Percentiles rank a stretch among this genome's conserved stretches.
phyloP scores from a whole-genome alignment of 2,888 invertebrate species.

The Callosobruchus maculatus region DNA sequence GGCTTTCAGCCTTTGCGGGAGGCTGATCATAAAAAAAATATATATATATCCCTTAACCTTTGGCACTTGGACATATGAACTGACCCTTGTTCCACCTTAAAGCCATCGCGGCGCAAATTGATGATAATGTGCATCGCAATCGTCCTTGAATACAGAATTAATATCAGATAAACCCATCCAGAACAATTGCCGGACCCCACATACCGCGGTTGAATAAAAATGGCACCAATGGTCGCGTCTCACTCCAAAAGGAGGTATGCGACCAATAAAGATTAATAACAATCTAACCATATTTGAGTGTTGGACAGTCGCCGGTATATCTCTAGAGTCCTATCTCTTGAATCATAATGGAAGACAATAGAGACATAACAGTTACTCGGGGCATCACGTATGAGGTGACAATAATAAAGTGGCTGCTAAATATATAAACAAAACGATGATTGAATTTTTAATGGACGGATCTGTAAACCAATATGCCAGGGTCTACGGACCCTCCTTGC shows the following conservation, averaged over 20 bases:
- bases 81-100: too few relatives aligned
- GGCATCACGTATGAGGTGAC: conserved; percentile 29
- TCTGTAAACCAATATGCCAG: neutral
- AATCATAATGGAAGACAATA: conserved; percentile 26
- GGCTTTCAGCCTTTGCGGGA: too few relatives aligned
- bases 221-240: neutral
- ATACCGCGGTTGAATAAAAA: neutral
- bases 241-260: neutral
- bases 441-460: neutral
- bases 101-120: neutral
- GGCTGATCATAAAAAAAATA: too few relatives aligned
- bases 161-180: neutral
- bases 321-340: conserved; percentile 18
- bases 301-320: neutral
- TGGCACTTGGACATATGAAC: too few relatives aligned
- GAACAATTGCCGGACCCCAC: neutral
- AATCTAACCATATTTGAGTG: neutral
- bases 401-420: conserved; percentile 13
- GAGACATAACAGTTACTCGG: conserved; percentile 31
- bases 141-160: neutral
- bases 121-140: neutral
- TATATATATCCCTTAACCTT: too few relatives aligned
- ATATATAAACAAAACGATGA: neutral
- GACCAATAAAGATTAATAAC: neutral
- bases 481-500: neutral